Percentiles rank a stretch among this genome's conserved stretches.
Evolutionary conservation across 1,140 invertebrate genomes (phyloP).

Genomic region (Patella vulgata): DNA sequence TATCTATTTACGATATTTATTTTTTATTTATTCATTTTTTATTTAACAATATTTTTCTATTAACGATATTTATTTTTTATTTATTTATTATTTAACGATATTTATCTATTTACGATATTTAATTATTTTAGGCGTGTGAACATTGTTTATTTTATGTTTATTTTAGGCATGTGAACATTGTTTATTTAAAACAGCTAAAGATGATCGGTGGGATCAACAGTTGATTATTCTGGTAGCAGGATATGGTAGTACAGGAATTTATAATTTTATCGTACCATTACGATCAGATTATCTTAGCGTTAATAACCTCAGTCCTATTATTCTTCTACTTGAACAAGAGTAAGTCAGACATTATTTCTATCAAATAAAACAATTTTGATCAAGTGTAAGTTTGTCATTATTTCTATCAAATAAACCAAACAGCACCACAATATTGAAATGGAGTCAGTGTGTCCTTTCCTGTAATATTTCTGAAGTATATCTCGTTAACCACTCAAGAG

Average conservation of each 20-base stretch:
- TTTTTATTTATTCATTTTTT: no score
- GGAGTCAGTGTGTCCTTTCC: no score
- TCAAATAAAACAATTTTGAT: no score
- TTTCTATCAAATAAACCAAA: no score
- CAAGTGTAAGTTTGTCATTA: no score
- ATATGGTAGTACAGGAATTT: constrained; percentile 95
- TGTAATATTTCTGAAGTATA: no score
- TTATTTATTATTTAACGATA: not conserved
- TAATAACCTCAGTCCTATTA: constrained; percentile 94
- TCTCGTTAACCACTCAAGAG: no score
- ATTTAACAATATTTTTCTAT: no score
- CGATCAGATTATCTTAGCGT: constrained; percentile 94
- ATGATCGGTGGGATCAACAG: constrained; percentile 97
- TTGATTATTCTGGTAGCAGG: constrained; percentile 97
- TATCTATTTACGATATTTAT: no score
- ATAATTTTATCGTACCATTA: constrained; percentile 97
- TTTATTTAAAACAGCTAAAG: constrained; percentile 89
- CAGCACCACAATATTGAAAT: no score
- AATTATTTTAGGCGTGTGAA: not conserved
- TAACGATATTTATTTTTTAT: no score
- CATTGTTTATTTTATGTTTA: constrained; percentile 13
- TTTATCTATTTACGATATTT: not conserved
- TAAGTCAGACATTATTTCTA: no score
- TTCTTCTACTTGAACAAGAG: constrained; percentile 86
- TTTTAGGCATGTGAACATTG: constrained; percentile 91